Conservation (phyloP, 1,140 invertebrate genomes). For the Scaptodrosophila lebanonensis region DNA sequence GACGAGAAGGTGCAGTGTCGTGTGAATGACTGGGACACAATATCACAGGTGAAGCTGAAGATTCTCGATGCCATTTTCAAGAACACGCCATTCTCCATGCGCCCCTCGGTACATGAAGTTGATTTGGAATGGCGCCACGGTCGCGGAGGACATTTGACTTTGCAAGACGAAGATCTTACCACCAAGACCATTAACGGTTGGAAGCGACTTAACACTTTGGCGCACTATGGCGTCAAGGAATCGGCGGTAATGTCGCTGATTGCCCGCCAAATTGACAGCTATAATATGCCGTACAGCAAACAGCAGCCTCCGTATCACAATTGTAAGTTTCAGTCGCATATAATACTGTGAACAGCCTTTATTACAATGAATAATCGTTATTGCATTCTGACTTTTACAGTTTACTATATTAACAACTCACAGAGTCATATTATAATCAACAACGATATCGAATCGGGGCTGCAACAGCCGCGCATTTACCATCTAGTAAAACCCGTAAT, state of each 20-base stretch:
- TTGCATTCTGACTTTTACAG: constrained; percentile 27
- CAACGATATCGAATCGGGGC: constrained; percentile 85
- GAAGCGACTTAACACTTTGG: constrained; percentile 93
- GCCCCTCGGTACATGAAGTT: constrained; percentile 94
- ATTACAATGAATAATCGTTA: not conserved
- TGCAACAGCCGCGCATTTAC: constrained; percentile 80
- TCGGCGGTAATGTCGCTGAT: constrained; percentile 96
- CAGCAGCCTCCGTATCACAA: constrained; percentile 88
- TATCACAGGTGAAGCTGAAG: constrained; percentile 98
- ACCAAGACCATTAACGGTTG: constrained; percentile 92
- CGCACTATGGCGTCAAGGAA: constrained; percentile 95
- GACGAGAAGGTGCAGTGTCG: constrained; percentile 97
- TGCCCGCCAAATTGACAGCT: constrained; percentile 90
- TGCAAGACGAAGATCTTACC: constrained; percentile 95
- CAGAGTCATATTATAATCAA: constrained; percentile 88
- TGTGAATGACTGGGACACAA: constrained; percentile 98
- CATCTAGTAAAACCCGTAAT: constrained; percentile 90
- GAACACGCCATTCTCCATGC: constrained; percentile 94
- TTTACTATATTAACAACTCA: constrained; percentile 79
- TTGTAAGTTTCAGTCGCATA: constrained; percentile 77
- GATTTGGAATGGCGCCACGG: constrained; percentile 96
- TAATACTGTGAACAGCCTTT: not conserved
- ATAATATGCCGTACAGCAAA: constrained; percentile 84
- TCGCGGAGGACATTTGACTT: constrained; percentile 91
- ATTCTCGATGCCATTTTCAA: constrained; percentile 98